Conservation (phyloP, 1,140 invertebrate genomes). For the Drosophila arizonae region DNA sequence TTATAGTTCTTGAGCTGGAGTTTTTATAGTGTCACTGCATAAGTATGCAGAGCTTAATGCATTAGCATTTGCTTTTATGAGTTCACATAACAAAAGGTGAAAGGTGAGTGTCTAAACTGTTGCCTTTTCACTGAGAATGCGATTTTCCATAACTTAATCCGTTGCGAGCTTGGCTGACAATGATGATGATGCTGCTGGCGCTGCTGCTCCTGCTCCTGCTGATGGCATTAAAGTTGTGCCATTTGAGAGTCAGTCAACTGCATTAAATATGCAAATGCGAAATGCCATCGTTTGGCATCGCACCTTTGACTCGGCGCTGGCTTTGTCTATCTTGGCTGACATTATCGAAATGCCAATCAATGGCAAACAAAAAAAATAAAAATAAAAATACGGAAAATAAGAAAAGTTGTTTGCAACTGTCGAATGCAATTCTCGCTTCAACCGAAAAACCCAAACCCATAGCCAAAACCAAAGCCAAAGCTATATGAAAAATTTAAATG, state of each 20-base stretch:
- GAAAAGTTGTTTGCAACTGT: constrained; percentile 29
- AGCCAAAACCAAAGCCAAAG: background rate
- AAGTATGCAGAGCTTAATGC: background rate
- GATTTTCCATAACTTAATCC: constrained; percentile 35
- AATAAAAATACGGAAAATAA: too few species aligned
- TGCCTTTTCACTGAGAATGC: constrained; percentile 21
- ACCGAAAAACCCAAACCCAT: background rate
- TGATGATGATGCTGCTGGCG: too few species aligned
- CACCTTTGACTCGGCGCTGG: constrained; percentile 39
- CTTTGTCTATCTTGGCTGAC: constrained; percentile 19
- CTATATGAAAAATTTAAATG: constrained; percentile 27
- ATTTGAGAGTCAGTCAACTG: constrained; percentile 51
- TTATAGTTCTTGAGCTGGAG: background rate
- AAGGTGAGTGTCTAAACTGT: constrained; percentile 25
- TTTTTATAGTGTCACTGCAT: background rate
- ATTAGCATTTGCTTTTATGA: constrained; percentile 1
- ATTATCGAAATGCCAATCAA: constrained; percentile 47
- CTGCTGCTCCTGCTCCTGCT: background rate
- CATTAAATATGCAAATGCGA: constrained; percentile 51
- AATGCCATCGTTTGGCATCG: constrained; percentile 30
- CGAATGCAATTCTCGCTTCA: constrained; percentile 1
- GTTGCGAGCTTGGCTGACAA: background rate
- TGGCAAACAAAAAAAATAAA: background rate
- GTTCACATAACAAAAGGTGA: constrained; percentile 6
- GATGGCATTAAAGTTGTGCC: constrained; percentile 36